These are phyloP conservation scores for Ictalurus furcatus DNA, from an alignment of 2,113 vertebrate genomes.

Conservation along the genomic window DNA sequence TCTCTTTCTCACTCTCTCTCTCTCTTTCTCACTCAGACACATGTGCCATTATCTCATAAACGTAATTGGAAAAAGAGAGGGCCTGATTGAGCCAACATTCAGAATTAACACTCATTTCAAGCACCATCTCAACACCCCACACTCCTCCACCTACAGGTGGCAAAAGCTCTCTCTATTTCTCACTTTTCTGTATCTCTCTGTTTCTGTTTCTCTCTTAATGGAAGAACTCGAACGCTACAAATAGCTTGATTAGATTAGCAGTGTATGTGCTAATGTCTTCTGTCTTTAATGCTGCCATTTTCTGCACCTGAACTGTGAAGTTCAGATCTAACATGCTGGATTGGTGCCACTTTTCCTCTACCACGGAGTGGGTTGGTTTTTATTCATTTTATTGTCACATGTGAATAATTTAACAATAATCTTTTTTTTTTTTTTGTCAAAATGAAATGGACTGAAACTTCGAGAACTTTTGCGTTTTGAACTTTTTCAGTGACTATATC, in stretches of 20 bases:
- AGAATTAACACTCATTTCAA: slow-evolving; percentile 46
- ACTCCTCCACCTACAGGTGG: slow-evolving; percentile 54
- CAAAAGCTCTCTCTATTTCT: slow-evolving; percentile 54
- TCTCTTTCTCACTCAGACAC: neutral
- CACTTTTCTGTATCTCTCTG: slow-evolving; percentile 11
- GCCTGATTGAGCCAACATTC: slow-evolving; percentile 37
- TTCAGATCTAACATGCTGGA: slow-evolving; percentile 30
- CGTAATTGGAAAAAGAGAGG: slow-evolving; percentile 40
- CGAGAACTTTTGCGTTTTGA: neutral
- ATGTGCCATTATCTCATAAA: slow-evolving; percentile 48
- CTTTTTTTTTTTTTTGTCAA: neutral
- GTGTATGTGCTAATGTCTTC: slow-evolving; percentile 40
- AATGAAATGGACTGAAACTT: neutral
- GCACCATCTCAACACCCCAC: slow-evolving; percentile 18
- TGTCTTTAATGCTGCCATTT: slow-evolving; percentile 34
- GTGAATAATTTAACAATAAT: neutral
- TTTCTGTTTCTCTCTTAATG: slow-evolving; percentile 28
- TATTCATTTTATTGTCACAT: neutral
- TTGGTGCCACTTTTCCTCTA: neutral
- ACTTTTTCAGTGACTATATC: neutral
- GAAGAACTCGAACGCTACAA: slow-evolving; percentile 26
- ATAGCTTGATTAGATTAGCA: slow-evolving; percentile 40
- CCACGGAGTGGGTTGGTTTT: neutral
- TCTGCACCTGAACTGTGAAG: slow-evolving; percentile 57
- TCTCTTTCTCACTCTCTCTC: neutral